Evolutionary conservation across 2,797 vertebrate genomes (phyloP).

Genomic region (Oreonectes daqikongensis): DNA sequence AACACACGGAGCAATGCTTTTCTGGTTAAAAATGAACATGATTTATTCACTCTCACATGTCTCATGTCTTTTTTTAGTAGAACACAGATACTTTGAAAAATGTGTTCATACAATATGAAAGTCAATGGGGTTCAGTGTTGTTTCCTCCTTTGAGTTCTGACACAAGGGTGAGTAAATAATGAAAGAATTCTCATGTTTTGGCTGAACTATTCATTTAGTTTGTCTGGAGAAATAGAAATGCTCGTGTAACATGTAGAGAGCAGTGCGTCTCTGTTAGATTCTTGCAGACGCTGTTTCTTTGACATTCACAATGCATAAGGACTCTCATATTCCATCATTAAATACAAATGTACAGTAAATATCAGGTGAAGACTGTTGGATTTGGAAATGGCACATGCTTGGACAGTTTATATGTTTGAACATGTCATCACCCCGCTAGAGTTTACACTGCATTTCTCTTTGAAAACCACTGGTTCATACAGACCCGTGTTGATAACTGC

Average conservation of each 20-base stretch:
- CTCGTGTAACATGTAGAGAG: not conserved
- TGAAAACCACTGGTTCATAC: slow-evolving; percentile 60
- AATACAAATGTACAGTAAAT: slow-evolving; percentile 40
- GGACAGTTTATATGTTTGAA: slow-evolving; percentile 42
- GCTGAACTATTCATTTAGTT: too few species aligned
- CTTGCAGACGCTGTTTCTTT: slow-evolving; percentile 14
- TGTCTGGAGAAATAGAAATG: too few species aligned
- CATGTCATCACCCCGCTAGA: slow-evolving; percentile 45
- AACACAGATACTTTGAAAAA: too few species aligned
- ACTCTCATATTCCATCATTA: slow-evolving; percentile 34
- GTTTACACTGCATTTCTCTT: slow-evolving; percentile 71
- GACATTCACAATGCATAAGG: slow-evolving; percentile 3
- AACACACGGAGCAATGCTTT: too few species aligned
- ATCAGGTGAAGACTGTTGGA: slow-evolving; percentile 23
- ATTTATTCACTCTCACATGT: too few species aligned
- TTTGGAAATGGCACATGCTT: slow-evolving; percentile 12
- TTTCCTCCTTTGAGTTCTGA: too few species aligned
- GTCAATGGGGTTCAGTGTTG: too few species aligned
- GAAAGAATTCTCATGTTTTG: too few species aligned
- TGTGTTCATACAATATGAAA: too few species aligned
- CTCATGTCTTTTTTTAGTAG: too few species aligned
- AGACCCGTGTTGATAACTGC: slow-evolving; percentile 74
- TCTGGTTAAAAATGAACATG: too few species aligned
- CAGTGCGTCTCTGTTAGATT: not conserved
- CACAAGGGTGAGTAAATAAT: too few species aligned